Percentiles rank a stretch among this genome's conserved stretches.
phyloP scores from a whole-genome alignment of 35 echinoderm and acorn worm species.

The Anneissia japonica region DNA sequence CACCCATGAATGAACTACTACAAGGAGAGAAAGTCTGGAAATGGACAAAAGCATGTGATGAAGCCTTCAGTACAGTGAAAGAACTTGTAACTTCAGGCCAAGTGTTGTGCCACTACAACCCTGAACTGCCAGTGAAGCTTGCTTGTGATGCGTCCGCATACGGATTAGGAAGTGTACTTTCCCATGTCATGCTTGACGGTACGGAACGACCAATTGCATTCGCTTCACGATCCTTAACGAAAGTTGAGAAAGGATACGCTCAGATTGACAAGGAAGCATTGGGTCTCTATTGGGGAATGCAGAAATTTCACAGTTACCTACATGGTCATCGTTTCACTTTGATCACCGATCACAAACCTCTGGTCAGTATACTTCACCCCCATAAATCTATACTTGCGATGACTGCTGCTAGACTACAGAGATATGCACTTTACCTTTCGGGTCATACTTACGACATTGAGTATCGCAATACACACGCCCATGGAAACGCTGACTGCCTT shows the following conservation, averaged over 20 bases:
- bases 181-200: neutral
- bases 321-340: slow-evolving; percentile 5
- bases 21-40: neutral
- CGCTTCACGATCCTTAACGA: slow-evolving; percentile 20
- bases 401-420: neutral
- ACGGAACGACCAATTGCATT: slow-evolving; percentile 18
- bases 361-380: neutral
- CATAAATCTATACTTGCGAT: neutral
- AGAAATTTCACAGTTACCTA: too few relatives aligned
- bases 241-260: slow-evolving; percentile 20
- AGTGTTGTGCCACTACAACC: slow-evolving; percentile 10
- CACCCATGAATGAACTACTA: neutral
- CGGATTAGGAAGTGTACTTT: slow-evolving; percentile 8
- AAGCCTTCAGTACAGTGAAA: slow-evolving; percentile 5
- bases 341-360: slow-evolving; percentile 9
- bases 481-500: neutral
- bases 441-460: too few relatives aligned
- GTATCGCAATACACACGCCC: too few relatives aligned
- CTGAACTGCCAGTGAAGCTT: neutral
- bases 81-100: neutral
- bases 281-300: neutral
- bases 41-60: slow-evolving; percentile 7
- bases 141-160: slow-evolving; percentile 16
- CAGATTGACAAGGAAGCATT: slow-evolving; percentile 16
- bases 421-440: too few relatives aligned